phyloP scores from a whole-genome alignment of 1,140 invertebrate genomes.

The Drosophila seguyi region DNA sequence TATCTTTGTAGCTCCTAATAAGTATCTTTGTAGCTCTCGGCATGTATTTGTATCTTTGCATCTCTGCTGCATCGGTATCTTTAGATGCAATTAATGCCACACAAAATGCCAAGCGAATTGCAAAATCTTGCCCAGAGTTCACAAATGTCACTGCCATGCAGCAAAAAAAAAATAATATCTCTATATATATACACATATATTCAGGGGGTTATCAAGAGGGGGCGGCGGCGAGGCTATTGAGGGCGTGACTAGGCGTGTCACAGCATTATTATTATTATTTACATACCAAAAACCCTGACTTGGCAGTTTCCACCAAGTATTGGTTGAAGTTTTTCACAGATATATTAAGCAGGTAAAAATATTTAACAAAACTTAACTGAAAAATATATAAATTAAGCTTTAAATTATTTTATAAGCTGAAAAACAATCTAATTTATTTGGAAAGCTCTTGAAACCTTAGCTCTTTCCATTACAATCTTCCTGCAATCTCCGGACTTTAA shows the following conservation, averaged over 20 bases:
- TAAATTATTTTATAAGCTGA: background rate
- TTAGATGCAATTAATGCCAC: conserved; percentile 68
- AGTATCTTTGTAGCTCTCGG: background rate
- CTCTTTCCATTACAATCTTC: background rate
- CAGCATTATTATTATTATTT: conserved; percentile 29
- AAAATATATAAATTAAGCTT: background rate
- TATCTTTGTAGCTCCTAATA: background rate
- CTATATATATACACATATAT: conserved; percentile 8
- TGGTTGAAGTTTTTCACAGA: background rate
- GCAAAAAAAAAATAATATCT: background rate
- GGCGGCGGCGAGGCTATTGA: conserved; percentile 13
- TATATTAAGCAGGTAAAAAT: background rate
- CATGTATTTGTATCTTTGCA: background rate
- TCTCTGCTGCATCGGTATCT: conserved; percentile 21
- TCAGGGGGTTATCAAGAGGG: conserved; percentile 24
- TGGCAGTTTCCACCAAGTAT: conserved; percentile 10
- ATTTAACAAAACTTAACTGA: too few species aligned
- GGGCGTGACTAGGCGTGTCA: conserved; percentile 47
- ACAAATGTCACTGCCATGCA: conserved; percentile 64
- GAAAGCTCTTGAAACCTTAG: background rate
- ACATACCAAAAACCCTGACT: conserved; percentile 23
- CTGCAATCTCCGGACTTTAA: background rate
- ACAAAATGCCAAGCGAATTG: conserved; percentile 58
- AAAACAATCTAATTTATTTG: background rate
- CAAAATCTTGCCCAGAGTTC: conserved; percentile 68